A percentile compares a stretch with the other conserved stretches of the same genome.
Evolutionary conservation across 2,113 vertebrate species (phyloP).

Genomic region (Callospermophilus lateralis): DNA sequence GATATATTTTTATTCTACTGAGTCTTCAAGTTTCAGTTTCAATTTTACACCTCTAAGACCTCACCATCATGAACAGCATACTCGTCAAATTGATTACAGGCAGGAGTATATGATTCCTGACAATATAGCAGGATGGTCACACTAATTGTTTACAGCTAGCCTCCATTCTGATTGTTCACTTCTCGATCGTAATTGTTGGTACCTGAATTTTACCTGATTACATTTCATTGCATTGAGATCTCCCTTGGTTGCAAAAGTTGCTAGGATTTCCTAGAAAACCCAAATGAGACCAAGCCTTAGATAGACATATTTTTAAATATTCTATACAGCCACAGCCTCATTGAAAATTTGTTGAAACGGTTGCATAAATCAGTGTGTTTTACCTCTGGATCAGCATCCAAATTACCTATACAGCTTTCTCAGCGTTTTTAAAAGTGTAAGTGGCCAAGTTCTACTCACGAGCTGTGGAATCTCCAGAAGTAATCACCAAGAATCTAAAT

Average conservation of each 20-base stretch:
- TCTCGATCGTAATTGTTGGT: neutral
- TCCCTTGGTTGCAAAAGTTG: constrained; percentile 32
- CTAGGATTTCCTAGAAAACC: constrained; percentile 27
- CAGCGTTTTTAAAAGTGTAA: neutral
- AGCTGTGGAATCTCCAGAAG: constrained; percentile 6
- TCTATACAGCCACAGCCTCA: neutral
- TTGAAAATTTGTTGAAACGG: neutral
- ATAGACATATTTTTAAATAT: neutral
- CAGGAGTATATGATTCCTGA: neutral
- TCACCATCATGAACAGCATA: neutral
- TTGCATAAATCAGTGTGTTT: constrained; percentile 12
- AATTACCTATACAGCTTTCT: neutral
- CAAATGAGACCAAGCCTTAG: constrained; percentile 6
- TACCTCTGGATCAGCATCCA: constrained; percentile 19
- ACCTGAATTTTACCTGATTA: neutral
- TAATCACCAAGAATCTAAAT: neutral
- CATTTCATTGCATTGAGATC: neutral
- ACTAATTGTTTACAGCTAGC: neutral
- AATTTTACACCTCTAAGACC: neutral
- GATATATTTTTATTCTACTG: neutral
- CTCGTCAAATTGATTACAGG: neutral
- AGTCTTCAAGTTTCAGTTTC: neutral
- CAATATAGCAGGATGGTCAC: neutral
- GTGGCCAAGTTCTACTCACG: neutral
- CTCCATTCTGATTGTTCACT: neutral